Evolutionary conservation across 2,888 invertebrate genomes (phyloP).

Genomic region (Agonopterix heracliana): DNA sequence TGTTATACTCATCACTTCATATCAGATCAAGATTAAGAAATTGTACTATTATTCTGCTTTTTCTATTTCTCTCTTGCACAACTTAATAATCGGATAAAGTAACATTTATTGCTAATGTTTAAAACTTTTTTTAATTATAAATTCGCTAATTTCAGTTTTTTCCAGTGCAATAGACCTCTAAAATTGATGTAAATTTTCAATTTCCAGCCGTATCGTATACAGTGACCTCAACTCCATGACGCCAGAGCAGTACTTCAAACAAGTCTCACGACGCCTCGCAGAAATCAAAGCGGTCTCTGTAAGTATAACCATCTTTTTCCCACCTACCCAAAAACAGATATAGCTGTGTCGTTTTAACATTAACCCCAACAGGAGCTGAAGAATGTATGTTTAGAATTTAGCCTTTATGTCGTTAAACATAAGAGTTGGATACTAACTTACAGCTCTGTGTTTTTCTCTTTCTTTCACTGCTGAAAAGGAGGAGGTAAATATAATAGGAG

Average conservation of each 20-base stretch:
- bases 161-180: too few relatives aligned
- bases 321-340: slow-evolving; percentile 15
- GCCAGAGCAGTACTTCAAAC: slow-evolving; percentile 96
- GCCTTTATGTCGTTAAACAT: slow-evolving; percentile 21
- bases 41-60: too few relatives aligned
- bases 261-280: slow-evolving; percentile 90
- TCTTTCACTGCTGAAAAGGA: slow-evolving; percentile 70
- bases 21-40: too few relatives aligned
- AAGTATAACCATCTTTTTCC: slow-evolving; percentile 53
- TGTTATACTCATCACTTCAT: too few relatives aligned
- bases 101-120: too few relatives aligned
- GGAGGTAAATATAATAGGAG: slow-evolving; percentile 66
- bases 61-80: too few relatives aligned
- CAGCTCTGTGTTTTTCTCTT: slow-evolving; percentile 65
- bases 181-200: slow-evolving; percentile 5
- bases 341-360: slow-evolving; percentile 27
- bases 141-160: too few relatives aligned
- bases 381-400: slow-evolving; percentile 45
- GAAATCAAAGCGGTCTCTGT: slow-evolving; percentile 94
- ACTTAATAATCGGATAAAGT: too few relatives aligned
- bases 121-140: too few relatives aligned
- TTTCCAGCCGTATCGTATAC: slow-evolving; percentile 88
- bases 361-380: slow-evolving; percentile 40
- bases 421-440: slow-evolving; percentile 55
- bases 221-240: slow-evolving; percentile 93